Base-by-base conservation (phyloP, 1,140 invertebrate genomes). In the Caenorhabditis brenneri region DNA sequence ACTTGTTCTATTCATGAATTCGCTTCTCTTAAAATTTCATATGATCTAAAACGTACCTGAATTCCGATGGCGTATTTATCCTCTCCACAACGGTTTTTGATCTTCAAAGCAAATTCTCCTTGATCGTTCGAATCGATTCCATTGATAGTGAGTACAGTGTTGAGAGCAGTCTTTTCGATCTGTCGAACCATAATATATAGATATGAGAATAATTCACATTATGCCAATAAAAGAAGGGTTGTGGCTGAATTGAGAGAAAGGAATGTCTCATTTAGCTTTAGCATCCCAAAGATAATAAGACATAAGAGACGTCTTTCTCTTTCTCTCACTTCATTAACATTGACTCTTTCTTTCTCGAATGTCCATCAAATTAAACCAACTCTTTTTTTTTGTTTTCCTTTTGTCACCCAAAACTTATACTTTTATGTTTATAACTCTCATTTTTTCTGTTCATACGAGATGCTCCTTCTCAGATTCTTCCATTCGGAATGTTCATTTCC, bases 41-140 rank as follows among this genome's bases (percentile, higher is more conserved):
- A 42, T 42, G 39, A n/a, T n/a, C 22, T 5, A 22, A 31, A 27
- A 22, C 55, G n/a, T 53, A 85, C 84, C 49, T 85, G 84, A 55
- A 85, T 85, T 24, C 55, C 60, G 22, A 85, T 81, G 16, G 80
- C 58, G 48, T 49, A 78, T 22, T 74, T 81, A 36, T 80, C 84
- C 33, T 85, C 79, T 51, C 84, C 84, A 48, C 84, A 80, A 22
- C 84, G 42, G 36, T 85, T 85, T 53, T 78, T 53, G 48, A 85
- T 81, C 39, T 60, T 51, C 79, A 85, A 79, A 7, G 58, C 48
- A 60, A 81, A 85, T 24, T 85, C 84, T 74, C 84, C 84, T 36
- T 53, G 48, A 79, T 85, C 84, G 12, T 36, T 19, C 1, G 80
- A 65, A 55, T 85, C 84, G 49, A 85, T 60, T 36, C 53, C 53